Base-by-base conservation (phyloP, 2,113 vertebrate species). In the Lasiurus borealis region DNA sequence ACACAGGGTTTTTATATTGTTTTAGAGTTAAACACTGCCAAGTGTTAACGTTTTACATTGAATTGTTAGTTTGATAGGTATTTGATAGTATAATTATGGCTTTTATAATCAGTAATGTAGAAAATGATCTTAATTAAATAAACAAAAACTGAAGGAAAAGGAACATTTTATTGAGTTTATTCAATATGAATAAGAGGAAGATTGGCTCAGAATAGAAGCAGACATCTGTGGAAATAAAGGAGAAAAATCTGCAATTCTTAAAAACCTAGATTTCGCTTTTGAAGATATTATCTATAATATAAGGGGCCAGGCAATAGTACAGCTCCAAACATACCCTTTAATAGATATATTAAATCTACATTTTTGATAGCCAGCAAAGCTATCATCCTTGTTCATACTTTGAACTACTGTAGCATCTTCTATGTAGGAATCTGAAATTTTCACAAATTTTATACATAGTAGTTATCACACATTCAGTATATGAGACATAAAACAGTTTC, bases 61-160 rank as follows among this genome's bases (percentile, higher is more conserved):
- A 85, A n/a, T 95, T 88, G 40, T 94, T 96, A 85, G 80, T 96
- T 95, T 88, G 93, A 66, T 21, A 77, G 68, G n/a, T n/a, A 92
- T 73, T 82, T 93, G 90, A 86, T 62, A 87, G 48, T 92, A 73
- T 90, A 78, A 81, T 80, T 84, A 54, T 78, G 40, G 77, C 16
- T 81, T 93, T 91, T 86, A 88, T 86, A 93, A 68, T 93, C 71
- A 91, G 62, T 91, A 64, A 78, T 83, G 15, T 83, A 96, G 85
- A 94, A 95, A 86, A 93, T 91, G 6, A 90, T 92, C 44, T 85
- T 91, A 93, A 77, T 78, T 95, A 93, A 78, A 82, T 46, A 96
- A 95, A 86, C 36, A 93, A 62, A 95, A 90, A 76, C n/a, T 94
- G 82, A 95, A 96, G 31, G 73, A 48, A 94, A 82, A 95, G 52